phyloP scores from a whole-genome alignment of 2,113 vertebrate species.

The Neopipo cinnamomea region DNA sequence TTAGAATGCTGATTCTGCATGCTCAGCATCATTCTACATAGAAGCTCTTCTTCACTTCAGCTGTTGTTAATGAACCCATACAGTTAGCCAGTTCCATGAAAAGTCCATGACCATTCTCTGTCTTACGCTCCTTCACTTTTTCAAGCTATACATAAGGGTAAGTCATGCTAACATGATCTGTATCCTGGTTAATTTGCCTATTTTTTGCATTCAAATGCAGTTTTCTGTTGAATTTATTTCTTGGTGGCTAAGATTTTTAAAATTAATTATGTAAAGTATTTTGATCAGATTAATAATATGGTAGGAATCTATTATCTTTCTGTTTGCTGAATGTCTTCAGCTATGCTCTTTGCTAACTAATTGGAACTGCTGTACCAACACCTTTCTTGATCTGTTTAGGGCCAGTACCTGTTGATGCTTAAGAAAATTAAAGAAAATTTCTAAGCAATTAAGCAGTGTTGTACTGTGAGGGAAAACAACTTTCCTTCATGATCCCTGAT shows the following conservation, averaged over 20 bases:
- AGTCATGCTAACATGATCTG: not conserved
- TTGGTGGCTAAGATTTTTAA: not conserved
- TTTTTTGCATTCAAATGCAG: not conserved
- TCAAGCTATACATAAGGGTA: not conserved
- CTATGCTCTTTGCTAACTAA: not conserved
- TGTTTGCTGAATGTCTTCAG: not conserved
- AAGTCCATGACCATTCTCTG: not conserved
- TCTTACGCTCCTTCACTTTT: not conserved
- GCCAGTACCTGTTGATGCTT: not conserved
- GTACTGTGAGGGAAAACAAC: not conserved
- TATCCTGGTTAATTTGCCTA: not conserved
- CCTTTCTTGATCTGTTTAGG: not conserved
- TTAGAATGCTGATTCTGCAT: not conserved
- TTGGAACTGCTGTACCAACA: not conserved
- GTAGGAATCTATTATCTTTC: not conserved
- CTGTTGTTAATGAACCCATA: not conserved
- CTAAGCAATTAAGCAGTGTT: not conserved
- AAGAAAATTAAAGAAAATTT: not conserved
- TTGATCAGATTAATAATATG: not conserved
- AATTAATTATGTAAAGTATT: not conserved
- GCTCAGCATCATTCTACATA: not conserved
- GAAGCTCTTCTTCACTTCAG: not conserved
- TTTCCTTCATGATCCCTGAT: not conserved
- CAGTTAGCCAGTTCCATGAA: not conserved
- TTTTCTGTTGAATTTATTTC: not conserved